Evolutionary conservation across 2,113 vertebrate species (phyloP), one percentile per base, ranked within the genome.

Genomic region (Meleagris gallopavo): DNA sequence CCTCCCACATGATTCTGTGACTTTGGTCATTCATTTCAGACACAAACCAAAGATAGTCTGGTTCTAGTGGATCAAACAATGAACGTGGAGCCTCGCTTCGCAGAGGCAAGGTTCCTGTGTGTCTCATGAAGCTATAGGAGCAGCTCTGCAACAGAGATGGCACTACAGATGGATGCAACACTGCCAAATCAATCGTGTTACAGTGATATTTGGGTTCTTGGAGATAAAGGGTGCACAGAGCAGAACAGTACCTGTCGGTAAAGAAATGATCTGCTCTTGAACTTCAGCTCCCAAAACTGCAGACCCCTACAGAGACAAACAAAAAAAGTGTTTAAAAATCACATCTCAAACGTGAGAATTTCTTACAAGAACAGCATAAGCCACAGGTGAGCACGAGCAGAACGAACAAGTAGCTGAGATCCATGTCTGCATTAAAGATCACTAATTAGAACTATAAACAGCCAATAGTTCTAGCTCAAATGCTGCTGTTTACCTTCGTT

Each of bases 191-290:
- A 12, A 38, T 16, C 11, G 11, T 16, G 25, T 48, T 50, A 22
- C 0, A 45, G 54, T 0, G 0, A 19, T 29, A 10, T 22, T 43
- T 61, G 0, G 24, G 60, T 7, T 80, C 50, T 32, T 27, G 46
- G 38, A 84, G 34, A n/a, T 45, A 55, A 61, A 36, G 46, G 0
- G 6, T 9, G 57, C 1, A 6, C 25, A 41, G 58, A 34, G 19
- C 6, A 40, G 14, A 25, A 61, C 71, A 87, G 69, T 91, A 99
- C 99, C 98, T 99, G 99, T 55, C 97, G 98, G 88, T 99, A 99
- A 13, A 99, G 97, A 94, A 99, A 99, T 0, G 99, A 98, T 89
- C 71, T 98, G 96, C 98, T 97, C 71, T 95, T 98, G 88, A 99
- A 99, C 29, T 98, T 98, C 91, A 99, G 22, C 88, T 98, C 99